phyloP scores from a whole-genome alignment of 2,113 vertebrate species.

The Tapirus terrestris region DNA sequence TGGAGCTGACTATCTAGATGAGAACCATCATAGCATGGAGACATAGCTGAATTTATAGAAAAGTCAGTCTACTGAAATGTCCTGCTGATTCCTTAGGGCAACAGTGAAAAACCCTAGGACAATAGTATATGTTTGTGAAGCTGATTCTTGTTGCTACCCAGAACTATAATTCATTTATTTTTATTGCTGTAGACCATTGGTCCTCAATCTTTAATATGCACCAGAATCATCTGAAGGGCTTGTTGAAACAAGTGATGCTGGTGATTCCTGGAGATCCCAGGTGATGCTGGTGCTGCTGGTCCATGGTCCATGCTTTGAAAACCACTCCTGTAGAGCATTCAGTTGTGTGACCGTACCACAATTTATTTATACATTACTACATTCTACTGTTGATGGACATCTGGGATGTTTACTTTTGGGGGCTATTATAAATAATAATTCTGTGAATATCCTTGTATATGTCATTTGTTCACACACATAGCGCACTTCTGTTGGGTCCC shows the following conservation, averaged over 20 bases:
- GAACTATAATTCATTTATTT: not conserved
- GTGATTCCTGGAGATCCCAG: not conserved
- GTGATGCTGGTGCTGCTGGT: rapidly evolving
- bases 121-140: not conserved
- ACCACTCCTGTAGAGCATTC: not conserved
- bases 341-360: not conserved
- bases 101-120: not conserved
- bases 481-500: not conserved
- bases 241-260: not conserved
- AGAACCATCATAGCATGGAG: not conserved
- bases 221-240: not conserved
- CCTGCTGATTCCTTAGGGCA: not conserved
- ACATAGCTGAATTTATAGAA: not conserved
- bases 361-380: not conserved
- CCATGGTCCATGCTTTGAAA: not conserved
- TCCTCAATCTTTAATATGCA: not conserved
- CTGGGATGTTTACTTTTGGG: not conserved
- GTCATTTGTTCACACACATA: not conserved
- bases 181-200: not conserved
- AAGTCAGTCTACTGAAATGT: not conserved
- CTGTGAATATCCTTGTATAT: not conserved
- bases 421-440: not conserved
- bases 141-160: not conserved
- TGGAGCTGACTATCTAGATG: not conserved
- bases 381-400: not conserved